Evolutionary conservation across 2,888 invertebrate species (phyloP), one percentile per base, ranked within the genome.

Genomic region (Crepidodera aurea): DNA sequence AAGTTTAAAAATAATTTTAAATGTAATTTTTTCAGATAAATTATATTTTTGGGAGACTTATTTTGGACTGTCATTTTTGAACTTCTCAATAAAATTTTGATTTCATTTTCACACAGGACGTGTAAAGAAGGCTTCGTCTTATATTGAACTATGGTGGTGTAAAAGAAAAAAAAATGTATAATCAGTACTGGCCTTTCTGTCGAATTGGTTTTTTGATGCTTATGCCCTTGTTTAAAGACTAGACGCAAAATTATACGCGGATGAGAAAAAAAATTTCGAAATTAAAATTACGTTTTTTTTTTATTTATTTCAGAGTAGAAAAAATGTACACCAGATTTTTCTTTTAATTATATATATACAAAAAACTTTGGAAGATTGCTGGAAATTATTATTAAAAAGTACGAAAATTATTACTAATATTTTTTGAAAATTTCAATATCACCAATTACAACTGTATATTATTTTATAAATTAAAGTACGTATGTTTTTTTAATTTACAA

Each of bases 211-310:
- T 61, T 62, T 62, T 61, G 51, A 56, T 57, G 62, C 51, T 69
- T 67, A 73, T 72, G 74, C 74, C 73, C 72, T 63, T 71, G 60
- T 66, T 70, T 69, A 71, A 71, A 73, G 74, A 73, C 73, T 73
- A 74, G 73, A 72, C 56, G 65, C 60, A 68, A 64, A 42, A n/a
- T 19, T 42, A 19, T 42, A 7, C 15, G 37, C 51, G 60, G 51
- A 51, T 57, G 39, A 40, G 62, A 59, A 48, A 39, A 67, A 62
- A 62, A 64, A 64, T 65, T 64, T 63, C 54, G 54, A 68, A 66
- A 66, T 68, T 64, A 65, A 65, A 39, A 48, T 54, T 50, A 57
- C 51, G 54, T 65, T 62, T 53, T 40, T 53, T 25, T 51, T 51
- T 56, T 65, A 60, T 53, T 40, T 53, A 34, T 51, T 51, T 56